A percentile compares a stretch with the other conserved stretches of the same genome.
These are phyloP conservation scores for Bombylius major DNA, from an alignment of 2,888 invertebrate genomes.

Conservation along the genomic window DNA sequence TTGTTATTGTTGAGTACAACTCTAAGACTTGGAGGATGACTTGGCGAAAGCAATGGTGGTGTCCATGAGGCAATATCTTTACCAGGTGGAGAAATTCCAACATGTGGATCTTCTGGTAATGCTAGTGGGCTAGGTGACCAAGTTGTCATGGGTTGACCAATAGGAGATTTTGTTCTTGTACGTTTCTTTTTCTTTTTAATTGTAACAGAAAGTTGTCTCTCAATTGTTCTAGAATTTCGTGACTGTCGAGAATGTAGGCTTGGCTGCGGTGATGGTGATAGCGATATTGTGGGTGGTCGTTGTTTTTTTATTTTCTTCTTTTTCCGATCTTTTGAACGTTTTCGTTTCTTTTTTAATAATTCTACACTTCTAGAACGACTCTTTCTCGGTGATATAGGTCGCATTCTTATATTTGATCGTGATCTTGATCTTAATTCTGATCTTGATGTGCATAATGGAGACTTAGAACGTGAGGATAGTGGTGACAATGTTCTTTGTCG, in stretches of 20 bases:
- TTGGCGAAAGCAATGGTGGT: slow-evolving; percentile 40
- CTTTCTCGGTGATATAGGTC: not conserved
- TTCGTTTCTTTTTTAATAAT: slow-evolving; percentile 3
- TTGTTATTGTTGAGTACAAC: slow-evolving; percentile 48
- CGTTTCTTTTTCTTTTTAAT: slow-evolving; percentile 17
- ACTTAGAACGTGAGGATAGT: slow-evolving; percentile 13
- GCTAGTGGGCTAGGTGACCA: slow-evolving; percentile 6
- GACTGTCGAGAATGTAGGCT: not conserved
- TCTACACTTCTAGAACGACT: slow-evolving; percentile 3
- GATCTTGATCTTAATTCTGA: slow-evolving; percentile 21
- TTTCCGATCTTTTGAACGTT: slow-evolving; percentile 13
- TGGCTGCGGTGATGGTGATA: slow-evolving; percentile 6
- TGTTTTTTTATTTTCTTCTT: slow-evolving; percentile 2
- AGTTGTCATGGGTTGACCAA: not conserved
- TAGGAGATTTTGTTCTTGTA: slow-evolving; percentile 18
- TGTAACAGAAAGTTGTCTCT: not conserved
- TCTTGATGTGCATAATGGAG: slow-evolving; percentile 21
- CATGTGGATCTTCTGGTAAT: slow-evolving; percentile 19
- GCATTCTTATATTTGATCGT: not conserved
- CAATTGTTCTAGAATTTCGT: not conserved
- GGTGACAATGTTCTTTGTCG: slow-evolving; percentile 22
- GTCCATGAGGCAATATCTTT: slow-evolving; percentile 44
- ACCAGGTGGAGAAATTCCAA: not conserved
- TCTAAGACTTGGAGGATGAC: slow-evolving; percentile 42
- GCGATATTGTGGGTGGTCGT: not conserved